Base-by-base conservation (phyloP, 2,113 vertebrate species). In the Australoheros scitulus region DNA sequence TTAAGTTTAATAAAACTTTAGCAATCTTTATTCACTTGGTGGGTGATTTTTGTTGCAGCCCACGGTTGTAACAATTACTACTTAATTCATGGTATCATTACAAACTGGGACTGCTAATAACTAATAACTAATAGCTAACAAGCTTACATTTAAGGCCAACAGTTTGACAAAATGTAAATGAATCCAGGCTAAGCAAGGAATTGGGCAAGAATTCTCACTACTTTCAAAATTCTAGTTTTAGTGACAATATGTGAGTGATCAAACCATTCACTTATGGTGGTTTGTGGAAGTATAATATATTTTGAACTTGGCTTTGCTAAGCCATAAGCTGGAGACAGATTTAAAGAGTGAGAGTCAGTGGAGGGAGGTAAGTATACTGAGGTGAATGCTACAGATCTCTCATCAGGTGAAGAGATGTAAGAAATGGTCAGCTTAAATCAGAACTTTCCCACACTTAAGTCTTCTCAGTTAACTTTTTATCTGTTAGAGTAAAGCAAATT, bases 141-240 rank as follows among this genome's bases (percentile, higher is more conserved):
- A 47, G 47, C 14, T 17, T 17, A 17, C 15, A 17, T 50, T 50
- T 50, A 50, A 50, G 14, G 47, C 2, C 47, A 17, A 17, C 15
- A 50, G 43, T 47, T 13, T 5, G 13, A 13, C 41, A 13, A 50
- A 14, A 50, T 50, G 22, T 22, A 41, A 64, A 22, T 1, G 14
- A 41, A 64, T 64, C 20, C 11, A 41, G 61, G 61, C n/a, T 64
- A 38, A 36, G n/a, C 0, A 20, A 63, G 0, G 2, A 64, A 22
- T n/a, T 24, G 13, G 41, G 22, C 13, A 10, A 64, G 61, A 15
- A 36, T 41, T 41, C 61, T 18, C 36, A 41, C 41, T 13, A n/a
- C n/a, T 63, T 0, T 4, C 11, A 64, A 38, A 38, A 38, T 22
- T 0, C 11, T 7, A 1, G n/a, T n/a, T 64, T 22, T 34, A 64